Conservation (phyloP, 2,888 invertebrate species). For the Cantharis nigra region DNA sequence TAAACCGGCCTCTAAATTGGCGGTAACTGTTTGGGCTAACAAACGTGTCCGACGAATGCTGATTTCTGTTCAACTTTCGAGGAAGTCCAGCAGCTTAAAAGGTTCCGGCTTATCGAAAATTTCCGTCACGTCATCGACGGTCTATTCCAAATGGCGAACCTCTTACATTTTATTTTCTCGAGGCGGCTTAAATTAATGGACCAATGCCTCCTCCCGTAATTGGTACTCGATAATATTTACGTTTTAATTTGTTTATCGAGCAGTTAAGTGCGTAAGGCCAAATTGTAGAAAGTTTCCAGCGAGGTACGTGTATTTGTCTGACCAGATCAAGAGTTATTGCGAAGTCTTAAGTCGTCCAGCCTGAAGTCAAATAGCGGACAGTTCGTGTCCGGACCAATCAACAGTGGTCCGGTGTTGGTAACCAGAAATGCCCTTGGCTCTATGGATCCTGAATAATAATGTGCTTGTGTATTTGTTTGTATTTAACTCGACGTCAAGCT, state of each 20-base stretch:
- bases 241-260: background rate
- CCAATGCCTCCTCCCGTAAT: background rate
- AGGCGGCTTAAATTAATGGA: background rate
- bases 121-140: slow-evolving; percentile 10
- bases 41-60: slow-evolving; percentile 31
- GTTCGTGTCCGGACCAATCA: slow-evolving; percentile 27
- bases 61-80: slow-evolving; percentile 26
- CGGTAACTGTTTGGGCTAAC: slow-evolving; percentile 39
- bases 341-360: slow-evolving; percentile 25
- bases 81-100: slow-evolving; percentile 18
- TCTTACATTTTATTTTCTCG: background rate
- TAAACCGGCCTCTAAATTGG: slow-evolving; percentile 36
- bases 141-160: background rate
- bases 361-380: slow-evolving; percentile 29
- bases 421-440: slow-evolving; percentile 26
- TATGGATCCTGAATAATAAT: slow-evolving; percentile 30
- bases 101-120: background rate
- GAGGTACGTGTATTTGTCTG: slow-evolving; percentile 8
- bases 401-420: slow-evolving; percentile 28
- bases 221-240: background rate
- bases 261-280: background rate
- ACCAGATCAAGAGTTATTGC: slow-evolving; percentile 12
- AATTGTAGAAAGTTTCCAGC: background rate
- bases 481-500: background rate
- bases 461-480: background rate